These are phyloP conservation scores for Aphidius gifuensis DNA, from an alignment of 1,140 invertebrate species.

Conservation along the genomic window DNA sequence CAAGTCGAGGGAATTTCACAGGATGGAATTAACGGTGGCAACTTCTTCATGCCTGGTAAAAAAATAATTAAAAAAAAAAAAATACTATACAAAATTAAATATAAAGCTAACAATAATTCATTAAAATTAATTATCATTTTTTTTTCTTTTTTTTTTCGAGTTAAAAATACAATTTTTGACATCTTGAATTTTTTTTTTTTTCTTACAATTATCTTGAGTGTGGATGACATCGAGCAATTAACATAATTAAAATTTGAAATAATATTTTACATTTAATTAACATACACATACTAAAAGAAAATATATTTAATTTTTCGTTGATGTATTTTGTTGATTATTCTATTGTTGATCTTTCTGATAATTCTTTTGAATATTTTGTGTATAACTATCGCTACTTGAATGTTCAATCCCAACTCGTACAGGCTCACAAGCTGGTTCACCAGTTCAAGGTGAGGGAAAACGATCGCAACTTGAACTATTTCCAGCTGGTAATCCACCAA, in stretches of 20 bases:
- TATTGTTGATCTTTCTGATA: neutral
- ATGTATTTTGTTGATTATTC: no score
- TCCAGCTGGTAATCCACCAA: constrained; percentile 62
- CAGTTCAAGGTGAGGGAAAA: constrained; percentile 53
- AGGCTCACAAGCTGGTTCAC: constrained; percentile 68
- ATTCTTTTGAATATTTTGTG: constrained; percentile 31
- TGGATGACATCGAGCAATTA: no score
- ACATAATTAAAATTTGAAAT: no score
- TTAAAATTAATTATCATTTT: no score
- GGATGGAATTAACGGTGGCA: constrained; percentile 59
- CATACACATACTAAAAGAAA: no score
- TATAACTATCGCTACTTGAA: constrained; percentile 50
- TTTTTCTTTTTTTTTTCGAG: neutral
- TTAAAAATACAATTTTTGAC: neutral
- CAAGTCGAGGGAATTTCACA: constrained; percentile 66
- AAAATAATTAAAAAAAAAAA: constrained; percentile 21
- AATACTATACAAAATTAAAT: constrained; percentile 10
- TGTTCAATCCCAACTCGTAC: constrained; percentile 62
- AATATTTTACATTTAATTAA: no score
- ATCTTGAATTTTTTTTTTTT: no score
- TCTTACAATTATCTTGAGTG: no score
- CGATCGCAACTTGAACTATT: constrained; percentile 71
- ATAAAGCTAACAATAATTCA: constrained; percentile 22
- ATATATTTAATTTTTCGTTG: neutral
- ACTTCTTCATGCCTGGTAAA: constrained; percentile 50